Percentiles rank a stretch among this genome's conserved stretches.
Conservation (phyloP, 2,113 vertebrate genomes). For the Anoplopoma fimbria region DNA sequence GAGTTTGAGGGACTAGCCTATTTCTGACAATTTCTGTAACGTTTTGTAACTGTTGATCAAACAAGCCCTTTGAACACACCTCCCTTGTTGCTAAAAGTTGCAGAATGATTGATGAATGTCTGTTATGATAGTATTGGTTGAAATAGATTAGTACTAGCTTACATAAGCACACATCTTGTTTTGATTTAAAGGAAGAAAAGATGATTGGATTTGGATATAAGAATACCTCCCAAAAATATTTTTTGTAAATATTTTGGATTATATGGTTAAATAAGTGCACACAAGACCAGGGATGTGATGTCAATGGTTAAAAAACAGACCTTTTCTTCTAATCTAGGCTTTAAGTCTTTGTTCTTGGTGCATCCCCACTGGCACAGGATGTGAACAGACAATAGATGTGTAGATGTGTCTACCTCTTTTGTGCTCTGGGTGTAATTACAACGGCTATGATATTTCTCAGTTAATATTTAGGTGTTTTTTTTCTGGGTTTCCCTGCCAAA, state of each 20-base stretch:
- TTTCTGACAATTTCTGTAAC: too few relatives aligned
- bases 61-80: too few relatives aligned
- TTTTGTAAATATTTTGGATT: not conserved
- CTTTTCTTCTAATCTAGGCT: not conserved
- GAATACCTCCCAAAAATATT: not conserved
- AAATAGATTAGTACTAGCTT: not conserved
- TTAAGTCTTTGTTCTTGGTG: not conserved
- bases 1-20: too few relatives aligned
- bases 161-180: not conserved
- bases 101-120: not conserved
- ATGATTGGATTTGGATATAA: not conserved
- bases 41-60: too few relatives aligned
- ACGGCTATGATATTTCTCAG: not conserved
- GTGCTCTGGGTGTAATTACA: conserved; percentile 18
- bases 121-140: not conserved
- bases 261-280: not conserved
- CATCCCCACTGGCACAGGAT: not conserved
- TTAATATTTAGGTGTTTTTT: not conserved
- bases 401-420: not conserved
- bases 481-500: not conserved
- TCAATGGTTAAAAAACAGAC: not conserved
- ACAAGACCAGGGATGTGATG: not conserved
- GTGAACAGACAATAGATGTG: not conserved
- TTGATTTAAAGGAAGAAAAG: not conserved
- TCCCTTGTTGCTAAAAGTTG: too few relatives aligned